Evolutionary conservation across 1,140 invertebrate species (phyloP), one percentile per base, ranked within the genome.

Genomic region (Drosophila fuyamai): DNA sequence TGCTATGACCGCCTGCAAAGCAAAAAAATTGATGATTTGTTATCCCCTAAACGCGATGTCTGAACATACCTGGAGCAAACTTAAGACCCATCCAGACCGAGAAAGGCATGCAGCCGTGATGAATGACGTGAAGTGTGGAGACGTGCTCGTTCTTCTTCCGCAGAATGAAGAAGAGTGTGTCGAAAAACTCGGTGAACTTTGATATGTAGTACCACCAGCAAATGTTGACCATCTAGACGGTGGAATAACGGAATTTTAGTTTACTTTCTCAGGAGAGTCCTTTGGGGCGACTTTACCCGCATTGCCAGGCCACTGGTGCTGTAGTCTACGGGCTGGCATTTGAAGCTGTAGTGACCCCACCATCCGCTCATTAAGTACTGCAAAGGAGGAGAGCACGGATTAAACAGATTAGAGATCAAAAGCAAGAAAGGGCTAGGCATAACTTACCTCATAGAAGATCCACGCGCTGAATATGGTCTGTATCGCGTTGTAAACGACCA

Each of bases 181-280:
- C 98, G 91, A 98, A 96, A 94, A 99, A 98, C 93, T 99, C 98
- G 61, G 98, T 97, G 93, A 98, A 98, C 93, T 99, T 99, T 74
- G 98, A 98, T 93, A 99, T 97, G 93, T 98, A 99, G 92, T 99
- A 99, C 97, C 97, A 98, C 97, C 97, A 99, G 91, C 97, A 97
- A 29, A 96, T 97, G 75, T 95, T 95, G 4, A 97, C 97, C 97
- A 98, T 98, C 96, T 97, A 54, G 5, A 58, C 23, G 40, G 10
- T 76, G 54, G 36, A 60, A 62, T 76, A 75, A n/a, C 7, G 4
- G 14, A 12, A 5, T 2, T 46, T 41, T 13, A 55, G 13, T 23
- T 4, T 0, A 23, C 8, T 16, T 23, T 27, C 1, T 10, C 4
- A 14, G 12, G 9, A 10, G 0, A 46, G 18, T 27, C 36, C 32